Evolutionary conservation across 1,140 invertebrate genomes (phyloP), one percentile per base, ranked within the genome.

Genomic region (Zaprionus camerounensis): DNA sequence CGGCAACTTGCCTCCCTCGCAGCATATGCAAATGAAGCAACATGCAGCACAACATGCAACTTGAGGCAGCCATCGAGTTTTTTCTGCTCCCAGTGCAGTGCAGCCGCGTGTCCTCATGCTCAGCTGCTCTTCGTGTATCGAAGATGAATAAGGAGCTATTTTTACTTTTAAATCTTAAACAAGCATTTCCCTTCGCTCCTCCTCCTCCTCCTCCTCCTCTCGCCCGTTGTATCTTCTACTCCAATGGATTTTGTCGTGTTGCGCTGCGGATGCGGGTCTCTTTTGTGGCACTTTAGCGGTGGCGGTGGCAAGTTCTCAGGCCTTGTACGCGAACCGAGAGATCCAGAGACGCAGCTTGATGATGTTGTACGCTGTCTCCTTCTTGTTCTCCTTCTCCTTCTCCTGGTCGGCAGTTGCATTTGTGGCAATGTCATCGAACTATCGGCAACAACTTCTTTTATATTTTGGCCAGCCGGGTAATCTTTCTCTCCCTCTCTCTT

Each of bases 101-200:
- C 28, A 31, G 28, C 28, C 9, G 34, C 7, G 56, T 53, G 41
- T 62, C 41, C 57, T 61, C 15, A 5, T 13, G 13, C 38, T 41
- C 38, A 41, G 38, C 38, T 41, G 15, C 38, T 41, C 71, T 68
- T 64, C 71, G 74, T 73, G 81, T 78, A 80, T 84, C 70, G 73
- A 76, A 90, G 82, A 91, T 91, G 88, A 91, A 91, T 91, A 91
- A 91, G 88, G 63, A 91, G 90, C 82, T 91, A 90, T 88, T 91
- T 91, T 91, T 90, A 91, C 90, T 79, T 91, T 85, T 88, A 91
- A 90, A 91, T 90, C 85, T 91, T 82, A 46, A 71, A 76, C 80
- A 81, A 78, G 76, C 79, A 67, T 51, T 80, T 64, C 67, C 49
- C 36, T 46, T n/a, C 13, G 34, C n/a, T 1, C 15, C 22, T 4